Evolutionary conservation across 2,113 vertebrate genomes (phyloP).

Genomic region (Suricata suricatta): DNA sequence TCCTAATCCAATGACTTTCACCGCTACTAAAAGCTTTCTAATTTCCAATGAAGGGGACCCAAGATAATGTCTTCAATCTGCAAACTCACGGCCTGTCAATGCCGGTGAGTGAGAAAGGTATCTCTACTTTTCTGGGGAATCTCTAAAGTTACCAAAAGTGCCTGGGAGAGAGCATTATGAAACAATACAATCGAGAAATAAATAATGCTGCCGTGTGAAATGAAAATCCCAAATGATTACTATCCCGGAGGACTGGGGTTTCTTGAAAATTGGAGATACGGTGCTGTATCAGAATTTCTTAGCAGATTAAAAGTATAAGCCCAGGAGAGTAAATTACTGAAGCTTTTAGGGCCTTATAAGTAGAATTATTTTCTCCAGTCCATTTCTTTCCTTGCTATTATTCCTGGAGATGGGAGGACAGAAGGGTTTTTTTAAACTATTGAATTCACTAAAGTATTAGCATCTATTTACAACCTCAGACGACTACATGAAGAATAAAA

Average conservation of each 20-base stretch:
- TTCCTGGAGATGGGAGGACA: neutral
- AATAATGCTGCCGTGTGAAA: neutral
- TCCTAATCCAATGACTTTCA: constrained; percentile 2
- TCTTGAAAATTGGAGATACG: neutral
- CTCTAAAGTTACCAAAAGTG: neutral
- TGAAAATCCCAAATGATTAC: neutral
- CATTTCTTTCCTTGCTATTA: constrained; percentile 14
- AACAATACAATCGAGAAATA: neutral
- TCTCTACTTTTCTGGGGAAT: neutral
- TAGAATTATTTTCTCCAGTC: neutral
- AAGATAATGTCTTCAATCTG: neutral
- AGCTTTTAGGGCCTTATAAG: neutral
- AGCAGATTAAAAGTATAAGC: neutral
- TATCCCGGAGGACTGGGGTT: neutral
- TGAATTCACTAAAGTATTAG: constrained; percentile 26
- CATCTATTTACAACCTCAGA: constrained; percentile 48
- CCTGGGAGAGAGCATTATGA: neutral
- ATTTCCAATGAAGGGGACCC: neutral
- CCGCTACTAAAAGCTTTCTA: neutral
- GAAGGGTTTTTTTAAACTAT: neutral
- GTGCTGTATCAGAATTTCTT: neutral
- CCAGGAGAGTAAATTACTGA: neutral
- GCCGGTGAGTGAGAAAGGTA: neutral
- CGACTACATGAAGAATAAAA: constrained; percentile 49
- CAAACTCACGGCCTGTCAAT: neutral